Base-by-base conservation (phyloP, 2,888 invertebrate genomes). In the Oxycera nigricornis region DNA sequence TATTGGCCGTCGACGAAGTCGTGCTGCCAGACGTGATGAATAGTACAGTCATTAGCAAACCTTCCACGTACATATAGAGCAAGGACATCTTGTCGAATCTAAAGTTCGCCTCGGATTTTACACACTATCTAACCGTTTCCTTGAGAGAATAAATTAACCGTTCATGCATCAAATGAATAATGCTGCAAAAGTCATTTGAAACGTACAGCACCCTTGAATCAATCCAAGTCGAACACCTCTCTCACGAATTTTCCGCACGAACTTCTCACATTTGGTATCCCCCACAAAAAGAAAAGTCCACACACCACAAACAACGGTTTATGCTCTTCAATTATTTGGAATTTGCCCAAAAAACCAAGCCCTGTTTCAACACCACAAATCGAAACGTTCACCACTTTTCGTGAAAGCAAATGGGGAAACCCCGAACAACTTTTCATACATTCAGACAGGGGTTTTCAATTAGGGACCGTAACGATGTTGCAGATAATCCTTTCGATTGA, bases 1-100 rank as follows among this genome's bases (percentile, higher is more conserved):
- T 70, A 22, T 31, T 70, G 11, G 70, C 22, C 22, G 70, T 30
- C 22, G 70, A 70, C 7, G 70, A 55, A 4, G 70, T 70, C 55
- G 70, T 52, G 31, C 55, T 70, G 31, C 52, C 70, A 55, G 70
- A 70, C 22, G 70, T 52, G 7, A 65, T 39, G 22, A 70, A 52
- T 20, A 70, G 24, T 11, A 55, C 31, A 11, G 52, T 20, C 31
- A 22, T 31, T 4, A 70, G 26, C 22, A 30, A 31, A 11, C 28
- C 50, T 70, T 31, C 70, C 31, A 55, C 2, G 55, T 22, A 70
- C 11, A 55, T n/a, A 17, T 52, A 70, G 4, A 70, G 24, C 6
- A 35, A 31, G 2, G 52, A 20, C 52, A 31, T 22, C 70, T 55
- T 70, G n/a, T 30, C 31, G 70, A 52, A 22, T 11, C 2, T n/a